A percentile compares a stretch with the other conserved stretches of the same genome.
phyloP scores from a whole-genome alignment of 2,113 vertebrate genomes.

The Thermophis baileyi region DNA sequence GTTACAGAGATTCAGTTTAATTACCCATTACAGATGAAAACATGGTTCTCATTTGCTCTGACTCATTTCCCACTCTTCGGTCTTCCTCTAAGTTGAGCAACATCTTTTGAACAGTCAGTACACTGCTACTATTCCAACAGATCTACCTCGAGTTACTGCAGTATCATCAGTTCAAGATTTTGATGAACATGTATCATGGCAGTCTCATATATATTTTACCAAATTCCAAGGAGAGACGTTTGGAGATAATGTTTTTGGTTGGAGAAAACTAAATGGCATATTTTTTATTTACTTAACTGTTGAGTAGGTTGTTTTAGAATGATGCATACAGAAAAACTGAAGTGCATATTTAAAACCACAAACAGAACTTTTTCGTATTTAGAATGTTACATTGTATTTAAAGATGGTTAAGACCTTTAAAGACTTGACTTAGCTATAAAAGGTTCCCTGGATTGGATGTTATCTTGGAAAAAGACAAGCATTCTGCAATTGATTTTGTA shows the following conservation, averaged over 20 bases:
- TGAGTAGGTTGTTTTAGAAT: slow-evolving; percentile 58
- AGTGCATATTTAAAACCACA: slow-evolving; percentile 50
- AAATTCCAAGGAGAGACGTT: slow-evolving; percentile 11
- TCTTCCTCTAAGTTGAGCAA: not conserved
- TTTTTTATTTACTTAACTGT: slow-evolving; percentile 36
- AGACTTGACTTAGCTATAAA: slow-evolving; percentile 60
- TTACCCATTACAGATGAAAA: not conserved
- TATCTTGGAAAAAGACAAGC: slow-evolving; percentile 40
- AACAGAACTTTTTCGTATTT: slow-evolving; percentile 54
- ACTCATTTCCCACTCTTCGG: not conserved
- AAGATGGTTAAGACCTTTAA: slow-evolving; percentile 47
- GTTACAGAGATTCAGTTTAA: not conserved
- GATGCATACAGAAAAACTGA: slow-evolving; percentile 52
- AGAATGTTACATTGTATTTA: slow-evolving; percentile 52
- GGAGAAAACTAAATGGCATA: slow-evolving; percentile 23
- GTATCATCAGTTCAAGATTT: slow-evolving; percentile 48
- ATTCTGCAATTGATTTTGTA: slow-evolving; percentile 39
- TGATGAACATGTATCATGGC: slow-evolving; percentile 26
- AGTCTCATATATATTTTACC: slow-evolving; percentile 26
- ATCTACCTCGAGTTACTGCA: slow-evolving; percentile 71
- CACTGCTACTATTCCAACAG: slow-evolving; percentile 53
- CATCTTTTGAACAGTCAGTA: slow-evolving; percentile 25
- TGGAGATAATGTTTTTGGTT: slow-evolving; percentile 46
- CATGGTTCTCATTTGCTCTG: not conserved
- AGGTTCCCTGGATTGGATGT: slow-evolving; percentile 45